These are phyloP conservation scores for Echinometra lucunter DNA, from an alignment of 53 echinoderm and acorn worm species.

Conservation along the genomic window DNA sequence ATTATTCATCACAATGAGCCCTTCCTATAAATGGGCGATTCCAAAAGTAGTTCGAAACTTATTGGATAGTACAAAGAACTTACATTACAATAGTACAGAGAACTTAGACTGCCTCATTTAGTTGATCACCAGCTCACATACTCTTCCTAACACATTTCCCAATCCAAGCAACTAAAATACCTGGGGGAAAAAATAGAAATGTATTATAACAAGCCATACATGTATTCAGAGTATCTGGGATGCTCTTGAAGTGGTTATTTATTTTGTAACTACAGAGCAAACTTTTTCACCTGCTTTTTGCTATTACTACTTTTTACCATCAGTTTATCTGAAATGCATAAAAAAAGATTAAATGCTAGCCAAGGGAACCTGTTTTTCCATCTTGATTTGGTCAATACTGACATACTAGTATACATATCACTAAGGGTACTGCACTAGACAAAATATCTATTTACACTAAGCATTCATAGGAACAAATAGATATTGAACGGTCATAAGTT, in stretches of 20 bases:
- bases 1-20: not conserved
- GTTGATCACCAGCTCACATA: too few species aligned
- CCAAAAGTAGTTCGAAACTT: not conserved
- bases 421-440: too few species aligned
- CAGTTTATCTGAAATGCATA: not conserved
- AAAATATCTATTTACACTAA: too few species aligned
- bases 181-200: too few species aligned
- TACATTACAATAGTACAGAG: not conserved
- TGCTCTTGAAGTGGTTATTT: not conserved
- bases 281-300: too few species aligned
- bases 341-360: too few species aligned
- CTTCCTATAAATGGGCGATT: not conserved
- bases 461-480: too few species aligned
- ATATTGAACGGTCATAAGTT: too few species aligned
- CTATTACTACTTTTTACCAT: not conserved
- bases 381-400: too few species aligned
- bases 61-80: constrained; percentile 6
- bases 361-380: too few species aligned
- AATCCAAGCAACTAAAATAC: not conserved
- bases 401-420: too few species aligned
- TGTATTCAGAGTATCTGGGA: not conserved
- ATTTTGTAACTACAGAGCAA: not conserved
- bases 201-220: not conserved
- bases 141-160: not conserved
- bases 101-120: not conserved